These are phyloP conservation scores for Amphipoea lucens DNA, from an alignment of 2,888 invertebrate species.

Conservation along the genomic window DNA sequence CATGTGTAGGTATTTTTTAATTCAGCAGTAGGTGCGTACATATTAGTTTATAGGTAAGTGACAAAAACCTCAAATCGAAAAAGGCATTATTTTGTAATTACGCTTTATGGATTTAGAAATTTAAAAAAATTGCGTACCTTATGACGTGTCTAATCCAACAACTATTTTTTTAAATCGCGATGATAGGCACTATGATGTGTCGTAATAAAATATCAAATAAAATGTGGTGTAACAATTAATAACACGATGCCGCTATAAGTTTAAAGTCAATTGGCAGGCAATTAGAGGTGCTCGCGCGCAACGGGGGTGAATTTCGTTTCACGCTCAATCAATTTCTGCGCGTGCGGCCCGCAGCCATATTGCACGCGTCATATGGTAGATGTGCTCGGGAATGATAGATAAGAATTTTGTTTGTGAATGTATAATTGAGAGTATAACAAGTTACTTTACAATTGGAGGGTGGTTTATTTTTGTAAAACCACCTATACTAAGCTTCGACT, in stretches of 20 bases:
- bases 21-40: neutral
- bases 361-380: constrained; percentile 89
- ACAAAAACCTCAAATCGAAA: neutral
- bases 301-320: constrained; percentile 90
- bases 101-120: neutral
- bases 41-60: neutral
- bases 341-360: constrained; percentile 89
- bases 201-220: constrained; percentile 57
- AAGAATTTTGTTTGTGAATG: constrained; percentile 78
- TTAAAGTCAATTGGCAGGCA: constrained; percentile 85
- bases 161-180: neutral
- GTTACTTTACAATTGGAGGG: constrained; percentile 34
- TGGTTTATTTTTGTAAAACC: constrained; percentile 5
- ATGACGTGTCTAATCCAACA: neutral
- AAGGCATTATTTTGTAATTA: neutral
- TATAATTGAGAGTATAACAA: constrained; percentile 64
- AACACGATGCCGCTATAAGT: constrained; percentile 73
- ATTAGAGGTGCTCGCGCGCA: constrained; percentile 82
- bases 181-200: constrained; percentile 51
- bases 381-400: constrained; percentile 75
- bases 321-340: constrained; percentile 90
- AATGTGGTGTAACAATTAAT: constrained; percentile 74
- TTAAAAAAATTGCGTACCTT: neutral
- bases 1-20: neutral
- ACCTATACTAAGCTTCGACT: neutral